phyloP scores from a whole-genome alignment of 1,140 invertebrate species.

The Elymnias hypermnestra region DNA sequence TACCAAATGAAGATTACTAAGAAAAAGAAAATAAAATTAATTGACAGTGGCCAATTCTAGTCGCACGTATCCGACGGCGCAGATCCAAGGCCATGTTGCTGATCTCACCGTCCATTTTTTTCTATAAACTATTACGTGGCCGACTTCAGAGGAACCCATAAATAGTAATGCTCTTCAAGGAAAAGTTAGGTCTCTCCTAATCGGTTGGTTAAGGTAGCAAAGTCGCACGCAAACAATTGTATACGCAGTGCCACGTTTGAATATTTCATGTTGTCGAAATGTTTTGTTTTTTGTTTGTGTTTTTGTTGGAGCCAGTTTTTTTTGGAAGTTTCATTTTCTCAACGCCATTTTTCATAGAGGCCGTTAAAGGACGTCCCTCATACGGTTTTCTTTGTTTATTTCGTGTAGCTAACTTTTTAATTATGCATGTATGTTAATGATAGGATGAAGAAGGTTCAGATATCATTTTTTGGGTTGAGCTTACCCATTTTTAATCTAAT shows the following conservation, averaged over 20 bases:
- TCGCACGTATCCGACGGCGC: conserved; percentile 33
- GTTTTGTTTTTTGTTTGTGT: conserved; percentile 46
- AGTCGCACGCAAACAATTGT: conserved; percentile 45
- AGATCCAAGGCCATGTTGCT: conserved; percentile 51
- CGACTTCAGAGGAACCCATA: conserved; percentile 30
- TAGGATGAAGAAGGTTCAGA: too few relatives aligned
- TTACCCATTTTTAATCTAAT: too few relatives aligned
- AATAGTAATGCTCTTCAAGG: conserved; percentile 18
- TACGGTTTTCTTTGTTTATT: conserved; percentile 7
- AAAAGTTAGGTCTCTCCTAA: conserved; percentile 27
- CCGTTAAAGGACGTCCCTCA: conserved; percentile 26
- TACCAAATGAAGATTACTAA: conserved; percentile 11
- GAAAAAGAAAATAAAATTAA: conserved; percentile 38
- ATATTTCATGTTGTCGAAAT: conserved; percentile 53
- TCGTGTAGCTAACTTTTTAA: too few relatives aligned
- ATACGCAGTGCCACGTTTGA: conserved; percentile 37
- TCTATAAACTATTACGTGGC: conserved; percentile 43
- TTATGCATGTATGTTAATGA: too few relatives aligned
- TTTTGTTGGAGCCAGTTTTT: conserved; percentile 36
- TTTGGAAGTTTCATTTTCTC: conserved; percentile 42
- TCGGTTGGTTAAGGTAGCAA: conserved; percentile 27
- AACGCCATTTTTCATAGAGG: conserved; percentile 51
- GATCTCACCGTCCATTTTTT: conserved; percentile 66
- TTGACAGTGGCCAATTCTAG: conserved; percentile 47
- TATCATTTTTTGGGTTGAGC: too few relatives aligned